These are phyloP conservation scores for Drosophila santomea DNA, from an alignment of 1,140 invertebrate species.

Conservation along the genomic window DNA sequence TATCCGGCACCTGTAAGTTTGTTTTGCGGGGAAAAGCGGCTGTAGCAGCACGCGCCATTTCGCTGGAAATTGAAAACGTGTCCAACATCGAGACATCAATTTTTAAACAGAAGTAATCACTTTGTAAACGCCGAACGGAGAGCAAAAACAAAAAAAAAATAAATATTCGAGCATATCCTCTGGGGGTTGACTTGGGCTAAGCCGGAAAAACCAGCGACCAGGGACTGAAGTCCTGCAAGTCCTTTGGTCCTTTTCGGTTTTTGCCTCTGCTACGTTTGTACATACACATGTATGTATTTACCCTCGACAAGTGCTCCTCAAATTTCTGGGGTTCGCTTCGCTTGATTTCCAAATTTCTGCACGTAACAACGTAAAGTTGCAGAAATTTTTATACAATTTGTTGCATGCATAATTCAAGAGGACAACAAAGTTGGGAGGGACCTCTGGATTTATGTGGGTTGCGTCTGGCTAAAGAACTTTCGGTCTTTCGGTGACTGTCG, in stretches of 20 bases:
- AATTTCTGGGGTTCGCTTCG: slow-evolving; percentile 50
- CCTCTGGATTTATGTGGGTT: slow-evolving; percentile 67
- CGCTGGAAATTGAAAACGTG: slow-evolving; percentile 81
- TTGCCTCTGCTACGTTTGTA: not conserved
- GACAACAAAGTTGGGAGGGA: slow-evolving; percentile 51
- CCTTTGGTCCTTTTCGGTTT: slow-evolving; percentile 29
- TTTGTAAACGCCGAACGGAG: slow-evolving; percentile 74
- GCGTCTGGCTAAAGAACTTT: slow-evolving; percentile 23
- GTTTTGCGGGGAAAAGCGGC: not conserved
- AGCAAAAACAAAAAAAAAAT: slow-evolving; percentile 26
- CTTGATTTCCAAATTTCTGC: slow-evolving; percentile 80
- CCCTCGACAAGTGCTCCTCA: slow-evolving; percentile 60
- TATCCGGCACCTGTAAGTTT: slow-evolving; percentile 38
- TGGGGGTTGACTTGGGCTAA: slow-evolving; percentile 59
- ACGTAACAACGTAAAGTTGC: slow-evolving; percentile 82
- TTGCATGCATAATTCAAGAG: slow-evolving; percentile 83
- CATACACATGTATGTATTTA: not conserved
- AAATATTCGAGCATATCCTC: slow-evolving; percentile 37
- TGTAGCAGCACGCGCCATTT: slow-evolving; percentile 38
- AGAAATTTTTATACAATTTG: slow-evolving; percentile 84
- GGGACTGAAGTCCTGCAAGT: slow-evolving; percentile 33
- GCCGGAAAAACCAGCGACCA: slow-evolving; percentile 36
- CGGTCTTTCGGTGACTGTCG: slow-evolving; percentile 28
- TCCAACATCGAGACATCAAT: slow-evolving; percentile 81
- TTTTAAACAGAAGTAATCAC: slow-evolving; percentile 84